Conservation (phyloP, 2,888 invertebrate genomes). For the Aspidiotus rigidus region DNA sequence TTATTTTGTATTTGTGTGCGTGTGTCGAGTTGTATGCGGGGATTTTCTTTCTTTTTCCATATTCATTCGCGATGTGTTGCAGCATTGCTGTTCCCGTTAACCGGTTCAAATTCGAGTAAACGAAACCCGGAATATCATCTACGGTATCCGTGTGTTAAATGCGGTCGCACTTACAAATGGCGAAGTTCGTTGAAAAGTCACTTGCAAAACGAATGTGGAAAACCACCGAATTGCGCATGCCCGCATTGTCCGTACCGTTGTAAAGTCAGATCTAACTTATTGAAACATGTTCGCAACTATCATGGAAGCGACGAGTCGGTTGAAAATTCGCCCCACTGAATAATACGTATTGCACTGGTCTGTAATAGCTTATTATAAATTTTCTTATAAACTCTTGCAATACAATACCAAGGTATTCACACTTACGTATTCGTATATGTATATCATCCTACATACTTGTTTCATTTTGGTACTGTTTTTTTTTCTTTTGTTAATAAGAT, state of each 20-base stretch:
- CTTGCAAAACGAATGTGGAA: constrained; percentile 75
- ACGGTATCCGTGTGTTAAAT: constrained; percentile 48
- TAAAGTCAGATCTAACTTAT: constrained; percentile 44
- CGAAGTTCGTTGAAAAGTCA: constrained; percentile 73
- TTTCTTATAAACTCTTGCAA: no score
- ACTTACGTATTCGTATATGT: no score
- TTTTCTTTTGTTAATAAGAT: no score
- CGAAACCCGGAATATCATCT: constrained; percentile 19
- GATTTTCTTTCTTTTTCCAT: not conserved
- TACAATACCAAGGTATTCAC: no score
- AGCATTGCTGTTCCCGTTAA: constrained; percentile 36
- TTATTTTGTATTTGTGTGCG: not conserved
- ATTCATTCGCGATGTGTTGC: constrained; percentile 19
- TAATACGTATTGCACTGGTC: no score
- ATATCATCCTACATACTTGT: no score
- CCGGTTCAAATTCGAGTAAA: constrained; percentile 27
- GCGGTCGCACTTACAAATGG: constrained; percentile 73
- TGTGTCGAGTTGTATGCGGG: not conserved
- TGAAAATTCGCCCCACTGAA: no score
- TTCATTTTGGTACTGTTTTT: no score
- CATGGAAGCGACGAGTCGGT: constrained; percentile 35
- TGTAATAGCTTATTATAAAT: no score
- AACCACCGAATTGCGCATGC: constrained; percentile 72
- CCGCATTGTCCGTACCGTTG: constrained; percentile 70
- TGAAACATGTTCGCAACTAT: constrained; percentile 38